Percentiles rank a stretch among this genome's conserved stretches.
Evolutionary conservation across 2,113 vertebrate species (phyloP).

Genomic region (Corydoras maculifer): DNA sequence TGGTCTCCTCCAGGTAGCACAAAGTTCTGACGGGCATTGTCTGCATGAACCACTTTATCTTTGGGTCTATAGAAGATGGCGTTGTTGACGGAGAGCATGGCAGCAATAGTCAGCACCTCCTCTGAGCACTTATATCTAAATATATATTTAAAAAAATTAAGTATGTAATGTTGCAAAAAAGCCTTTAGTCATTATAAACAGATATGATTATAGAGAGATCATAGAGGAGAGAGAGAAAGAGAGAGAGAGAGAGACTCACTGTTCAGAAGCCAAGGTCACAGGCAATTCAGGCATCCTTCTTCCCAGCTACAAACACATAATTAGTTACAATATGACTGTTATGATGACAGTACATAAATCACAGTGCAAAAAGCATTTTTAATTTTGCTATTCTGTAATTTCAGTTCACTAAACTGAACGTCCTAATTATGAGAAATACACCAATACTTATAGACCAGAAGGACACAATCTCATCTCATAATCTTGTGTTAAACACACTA

Average conservation of each 20-base stretch:
- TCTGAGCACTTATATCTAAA: conserved; percentile 83
- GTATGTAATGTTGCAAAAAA: neutral
- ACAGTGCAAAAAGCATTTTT: no score
- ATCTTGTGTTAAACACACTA: no score
- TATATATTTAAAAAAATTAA: neutral
- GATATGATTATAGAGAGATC: neutral
- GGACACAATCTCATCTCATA: no score
- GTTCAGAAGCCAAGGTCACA: conserved; percentile 87
- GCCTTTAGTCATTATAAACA: neutral
- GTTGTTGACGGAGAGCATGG: conserved; percentile 94
- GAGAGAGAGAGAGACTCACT: conserved; percentile 65
- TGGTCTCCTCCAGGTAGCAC: conserved; percentile 86
- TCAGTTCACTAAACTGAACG: no score
- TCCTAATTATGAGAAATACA: no score
- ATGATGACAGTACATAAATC: no score
- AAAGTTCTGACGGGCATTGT: conserved; percentile 87
- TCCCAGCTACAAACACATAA: conserved; percentile 62
- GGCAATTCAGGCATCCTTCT: conserved; percentile 92
- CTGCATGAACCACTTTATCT: conserved; percentile 89
- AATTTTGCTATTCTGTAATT: no score
- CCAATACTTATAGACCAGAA: no score
- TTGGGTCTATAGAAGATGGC: conserved; percentile 92
- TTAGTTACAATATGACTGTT: no score
- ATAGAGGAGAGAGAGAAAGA: neutral
- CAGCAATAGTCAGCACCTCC: conserved; percentile 83